Evolutionary conservation across 2,888 invertebrate species (phyloP).

Genomic region (Aphidoletes aphidimyza): DNA sequence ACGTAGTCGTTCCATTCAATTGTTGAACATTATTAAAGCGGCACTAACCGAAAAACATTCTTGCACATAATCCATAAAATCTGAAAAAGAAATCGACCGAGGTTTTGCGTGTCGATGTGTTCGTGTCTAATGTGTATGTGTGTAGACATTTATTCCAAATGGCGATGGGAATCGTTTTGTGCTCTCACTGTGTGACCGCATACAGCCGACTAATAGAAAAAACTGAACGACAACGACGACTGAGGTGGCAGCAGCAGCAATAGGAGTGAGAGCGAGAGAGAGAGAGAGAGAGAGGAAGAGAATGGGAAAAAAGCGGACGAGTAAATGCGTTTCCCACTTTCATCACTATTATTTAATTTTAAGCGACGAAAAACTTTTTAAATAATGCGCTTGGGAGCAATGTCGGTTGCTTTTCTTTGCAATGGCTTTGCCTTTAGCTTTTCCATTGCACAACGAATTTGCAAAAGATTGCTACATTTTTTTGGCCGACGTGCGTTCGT

Average conservation of each 20-base stretch:
- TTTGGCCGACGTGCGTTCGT: background rate
- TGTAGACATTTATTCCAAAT: slow-evolving; percentile 3
- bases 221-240: background rate
- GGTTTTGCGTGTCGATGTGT: background rate
- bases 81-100: background rate
- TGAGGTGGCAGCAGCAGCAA: background rate
- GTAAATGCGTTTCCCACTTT: slow-evolving; percentile 45
- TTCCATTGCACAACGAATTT: too few species aligned
- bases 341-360: slow-evolving; percentile 46
- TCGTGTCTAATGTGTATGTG: background rate
- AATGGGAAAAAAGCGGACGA: too few species aligned
- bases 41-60: slow-evolving; percentile 45
- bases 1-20: background rate
- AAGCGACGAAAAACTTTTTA: slow-evolving; percentile 51
- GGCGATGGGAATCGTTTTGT: too few species aligned
- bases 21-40: slow-evolving; percentile 46
- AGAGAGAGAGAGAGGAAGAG: background rate
- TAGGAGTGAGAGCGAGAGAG: background rate
- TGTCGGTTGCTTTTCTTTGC: background rate
- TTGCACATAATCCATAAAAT: slow-evolving; percentile 46
- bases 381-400: slow-evolving; percentile 28
- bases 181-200: background rate
- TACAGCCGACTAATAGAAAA: background rate
- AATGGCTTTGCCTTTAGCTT: background rate
- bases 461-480: background rate